Evolutionary conservation across 2,113 vertebrate genomes (phyloP), one percentile per base, ranked within the genome.

Genomic region (Xyrauchen texanus): DNA sequence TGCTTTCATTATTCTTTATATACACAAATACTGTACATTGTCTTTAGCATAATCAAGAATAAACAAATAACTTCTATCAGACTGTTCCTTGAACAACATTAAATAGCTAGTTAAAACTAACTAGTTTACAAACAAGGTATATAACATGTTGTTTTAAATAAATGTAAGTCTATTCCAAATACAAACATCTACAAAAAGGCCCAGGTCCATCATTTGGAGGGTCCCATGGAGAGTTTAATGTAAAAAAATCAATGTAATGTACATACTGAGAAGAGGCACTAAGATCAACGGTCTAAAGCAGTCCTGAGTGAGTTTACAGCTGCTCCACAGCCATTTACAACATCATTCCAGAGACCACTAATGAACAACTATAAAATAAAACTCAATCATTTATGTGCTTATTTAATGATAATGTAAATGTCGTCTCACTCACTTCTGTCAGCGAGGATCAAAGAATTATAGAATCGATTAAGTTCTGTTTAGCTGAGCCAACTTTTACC

Each of bases 251-350:
- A 52, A 64, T 74, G 68, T 77, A 51, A 77, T 68, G 68, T 68
- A 72, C 21, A 76, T 6, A 46, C 3, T 46, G 21, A 62, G 1
- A 69, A 80, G 72, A 70, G 78, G 78, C 78, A 79, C 78, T 55
- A 71, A 61, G 58, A 53, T 52, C 65, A n/a, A 66, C 44, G 44
- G 13, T 72, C 53, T 82, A 9, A 34, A 67, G 44, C 34, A 61
- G 62, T 72, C 82, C 82, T 83, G 82, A 83, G 82, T 51, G 45
- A 72, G 61, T 69, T 34, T 63, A 68, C 12, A 62, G 63, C 69
- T 61, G 68, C 62, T n/a, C 69, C n/a, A 70, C 61, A 63, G 51
- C 68, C 21, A 51, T 62, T 73, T 63, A 63, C n/a, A 10, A 34
- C 21, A 34, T 34, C 21, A 34, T 34, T 34, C 21, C 21, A 34